Percentiles rank a stretch among this genome's conserved stretches.
phyloP scores from a whole-genome alignment of 2,797 vertebrate genomes.

The Silurus aristotelis region DNA sequence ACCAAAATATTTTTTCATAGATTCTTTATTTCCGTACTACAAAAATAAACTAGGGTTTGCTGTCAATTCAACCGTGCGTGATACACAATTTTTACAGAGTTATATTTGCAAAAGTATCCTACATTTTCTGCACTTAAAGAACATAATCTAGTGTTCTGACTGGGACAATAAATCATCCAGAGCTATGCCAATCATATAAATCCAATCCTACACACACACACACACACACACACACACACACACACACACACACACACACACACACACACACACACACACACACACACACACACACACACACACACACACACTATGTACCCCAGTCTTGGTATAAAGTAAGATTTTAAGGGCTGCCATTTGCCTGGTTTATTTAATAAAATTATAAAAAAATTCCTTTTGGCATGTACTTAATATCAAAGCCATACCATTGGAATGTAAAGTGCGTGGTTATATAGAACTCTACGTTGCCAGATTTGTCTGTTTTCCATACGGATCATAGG shows the following conservation, averaged over 20 bases:
- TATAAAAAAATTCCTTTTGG: neutral
- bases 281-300: no score
- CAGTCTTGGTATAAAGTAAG: neutral
- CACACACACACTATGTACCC: neutral
- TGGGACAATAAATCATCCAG: constrained; percentile 9
- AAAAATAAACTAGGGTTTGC: constrained; percentile 38
- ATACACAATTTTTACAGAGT: constrained; percentile 22
- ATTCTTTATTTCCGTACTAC: constrained; percentile 24
- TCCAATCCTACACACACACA: neutral
- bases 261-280: no score
- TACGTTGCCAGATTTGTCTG: neutral
- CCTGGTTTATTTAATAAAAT: neutral
- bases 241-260: no score
- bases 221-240: no score
- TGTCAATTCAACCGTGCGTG: neutral
- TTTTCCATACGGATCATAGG: neutral
- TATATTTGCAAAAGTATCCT: constrained; percentile 21
- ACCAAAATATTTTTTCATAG: neutral
- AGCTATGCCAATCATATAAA: constrained; percentile 1
- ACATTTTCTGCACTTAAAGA: constrained; percentile 34
- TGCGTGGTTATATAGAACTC: neutral
- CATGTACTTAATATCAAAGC: neutral
- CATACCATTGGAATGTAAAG: neutral
- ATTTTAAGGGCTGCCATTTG: neutral
- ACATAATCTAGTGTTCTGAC: constrained; percentile 20